These are phyloP conservation scores for Crocallis elinguaria DNA, from an alignment of 2,888 invertebrate genomes.

Conservation along the genomic window DNA sequence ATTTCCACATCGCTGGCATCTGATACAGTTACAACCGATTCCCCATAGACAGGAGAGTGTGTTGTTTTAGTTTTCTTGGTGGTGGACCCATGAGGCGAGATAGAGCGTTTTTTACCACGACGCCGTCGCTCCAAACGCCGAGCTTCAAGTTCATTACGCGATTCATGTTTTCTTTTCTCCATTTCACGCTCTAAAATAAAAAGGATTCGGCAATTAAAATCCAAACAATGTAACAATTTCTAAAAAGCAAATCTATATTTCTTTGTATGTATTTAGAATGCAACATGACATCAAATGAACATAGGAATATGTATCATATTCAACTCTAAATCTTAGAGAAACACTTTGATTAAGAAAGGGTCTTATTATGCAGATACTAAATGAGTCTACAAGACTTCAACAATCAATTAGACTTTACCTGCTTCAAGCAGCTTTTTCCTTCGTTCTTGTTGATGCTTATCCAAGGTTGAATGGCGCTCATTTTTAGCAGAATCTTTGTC, in stretches of 20 bases:
- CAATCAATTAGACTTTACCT: slow-evolving; percentile 64
- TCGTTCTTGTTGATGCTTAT: slow-evolving; percentile 84
- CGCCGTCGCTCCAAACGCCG: slow-evolving; percentile 87
- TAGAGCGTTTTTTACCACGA: slow-evolving; percentile 73
- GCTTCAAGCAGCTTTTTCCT: slow-evolving; percentile 89
- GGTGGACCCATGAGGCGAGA: slow-evolving; percentile 61
- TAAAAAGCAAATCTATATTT: too few species aligned
- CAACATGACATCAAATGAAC: too few species aligned
- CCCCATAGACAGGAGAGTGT: slow-evolving; percentile 68
- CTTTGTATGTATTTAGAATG: too few species aligned
- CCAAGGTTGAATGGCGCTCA: slow-evolving; percentile 68
- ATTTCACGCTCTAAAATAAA: slow-evolving; percentile 89
- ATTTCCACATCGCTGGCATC: slow-evolving; percentile 80
- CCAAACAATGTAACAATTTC: too few species aligned
- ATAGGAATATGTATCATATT: too few species aligned
- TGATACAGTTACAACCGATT: slow-evolving; percentile 77
- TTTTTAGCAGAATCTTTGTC: slow-evolving; percentile 72
- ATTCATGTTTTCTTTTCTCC: slow-evolving; percentile 90
- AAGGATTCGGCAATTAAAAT: too few species aligned
- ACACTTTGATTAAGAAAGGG: too few species aligned
- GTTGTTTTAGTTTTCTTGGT: slow-evolving; percentile 69
- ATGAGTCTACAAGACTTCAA: too few species aligned
- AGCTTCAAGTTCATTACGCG: slow-evolving; percentile 89
- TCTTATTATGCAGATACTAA: too few species aligned
- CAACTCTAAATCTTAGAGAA: too few species aligned